Evolutionary conservation across 2,113 vertebrate species (phyloP).

Genomic region (Nestor notabilis): DNA sequence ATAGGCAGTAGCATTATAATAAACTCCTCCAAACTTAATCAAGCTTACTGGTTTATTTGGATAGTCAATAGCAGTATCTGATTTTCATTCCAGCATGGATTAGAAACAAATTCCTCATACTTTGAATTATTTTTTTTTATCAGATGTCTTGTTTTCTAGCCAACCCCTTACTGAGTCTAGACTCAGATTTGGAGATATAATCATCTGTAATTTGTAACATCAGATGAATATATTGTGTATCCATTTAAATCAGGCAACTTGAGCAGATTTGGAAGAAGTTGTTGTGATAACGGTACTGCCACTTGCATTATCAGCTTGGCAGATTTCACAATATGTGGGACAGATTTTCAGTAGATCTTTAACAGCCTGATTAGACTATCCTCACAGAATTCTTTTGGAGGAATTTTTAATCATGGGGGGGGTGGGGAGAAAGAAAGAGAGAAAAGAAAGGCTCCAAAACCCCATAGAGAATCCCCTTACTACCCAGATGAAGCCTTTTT

Average conservation of each 20-base stretch:
- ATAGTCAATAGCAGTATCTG: conserved; percentile 36
- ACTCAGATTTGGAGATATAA: conserved; percentile 21
- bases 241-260: conserved; percentile 4
- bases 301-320: neutral
- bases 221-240: neutral
- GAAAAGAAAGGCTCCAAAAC: accelerated
- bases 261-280: conserved; percentile 36
- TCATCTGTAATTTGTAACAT: conserved; percentile 31
- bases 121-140: conserved; percentile 35
- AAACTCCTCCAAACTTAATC: conserved; percentile 43
- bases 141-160: conserved; percentile 30
- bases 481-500: neutral
- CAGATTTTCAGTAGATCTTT: neutral
- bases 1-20: conserved; percentile 46
- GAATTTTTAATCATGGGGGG: neutral
- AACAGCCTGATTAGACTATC: neutral
- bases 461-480: neutral
- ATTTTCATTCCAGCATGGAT: conserved; percentile 23
- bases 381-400: neutral
- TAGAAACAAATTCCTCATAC: conserved; percentile 47
- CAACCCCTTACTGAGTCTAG: conserved; percentile 22
- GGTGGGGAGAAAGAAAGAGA: no score
- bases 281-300: neutral
- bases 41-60: conserved; percentile 37
- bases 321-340: neutral